Evolutionary conservation across 2,888 invertebrate species (phyloP), one percentile per base, ranked within the genome.

Genomic region (Cheilosia vernalis): DNA sequence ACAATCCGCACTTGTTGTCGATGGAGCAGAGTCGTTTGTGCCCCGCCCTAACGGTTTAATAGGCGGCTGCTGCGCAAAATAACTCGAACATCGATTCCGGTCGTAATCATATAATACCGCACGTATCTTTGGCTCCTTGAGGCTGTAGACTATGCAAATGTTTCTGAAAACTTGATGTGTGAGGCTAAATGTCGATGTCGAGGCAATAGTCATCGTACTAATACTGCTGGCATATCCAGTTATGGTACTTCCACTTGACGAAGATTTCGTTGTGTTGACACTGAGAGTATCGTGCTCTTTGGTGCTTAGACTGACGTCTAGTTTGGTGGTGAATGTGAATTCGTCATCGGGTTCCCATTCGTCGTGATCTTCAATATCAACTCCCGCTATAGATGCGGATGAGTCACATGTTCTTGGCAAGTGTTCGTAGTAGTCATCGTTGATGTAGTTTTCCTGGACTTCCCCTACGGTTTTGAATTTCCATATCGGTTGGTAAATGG

Each of bases 401-500:
- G 86, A 80, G 60, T 87, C 84, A 80, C 64, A 61, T 56, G 78
- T 47, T 63, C 79, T 64, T 55, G 61, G 60, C 77, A 77, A 77
- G 55, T 77, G 58, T 58, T 72, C 66, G 56, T 77, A 84, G 56
- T 86, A 74, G 19, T 40, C 60, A 51, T 87, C 88, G 55, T 82
- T 81, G 42, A 63, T 61, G 74, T 88, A 90, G 47, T 88, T 88
- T n/a, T 91, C 90, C 6, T 87, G 87, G 44, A 88, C 89, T 77
- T 89, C 89, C 51, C 90, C 92, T 66, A 90, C 87, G 0, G 92
- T 92, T 80, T 90, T 89, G 80, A 91, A 92, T 83, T 92, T 91
- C 92, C 92, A 92, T 79, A 92, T 92, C 49, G 91, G 90, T 51
- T 92, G 92, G 82, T 92, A 92, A 72, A 92, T 92, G 9, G 90